phyloP scores from a whole-genome alignment of 2,888 invertebrate genomes.

The Lycocerus yunnanus region DNA sequence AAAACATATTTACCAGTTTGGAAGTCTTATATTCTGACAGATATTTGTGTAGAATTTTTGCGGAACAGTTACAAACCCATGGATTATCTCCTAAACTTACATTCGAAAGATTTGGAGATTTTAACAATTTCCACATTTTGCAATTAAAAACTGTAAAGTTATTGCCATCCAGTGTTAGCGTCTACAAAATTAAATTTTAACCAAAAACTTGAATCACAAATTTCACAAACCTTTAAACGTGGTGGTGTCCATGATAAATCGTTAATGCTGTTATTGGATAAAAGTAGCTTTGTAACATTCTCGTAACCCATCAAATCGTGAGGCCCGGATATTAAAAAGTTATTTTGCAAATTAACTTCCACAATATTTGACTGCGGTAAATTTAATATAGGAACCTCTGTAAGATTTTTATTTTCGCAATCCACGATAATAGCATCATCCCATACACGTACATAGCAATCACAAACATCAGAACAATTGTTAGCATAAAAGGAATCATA shows the following conservation, averaged over 20 bases:
- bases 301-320: slow-evolving; percentile 50
- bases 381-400: slow-evolving; percentile 52
- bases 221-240: slow-evolving; percentile 51
- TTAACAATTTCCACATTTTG: slow-evolving; percentile 50
- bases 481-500: slow-evolving; percentile 39
- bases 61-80: not conserved
- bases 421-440: slow-evolving; percentile 59
- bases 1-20: not conserved
- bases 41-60: not conserved
- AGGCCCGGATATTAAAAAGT: slow-evolving; percentile 27
- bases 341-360: slow-evolving; percentile 39
- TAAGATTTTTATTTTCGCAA: slow-evolving; percentile 59
- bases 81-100: not conserved
- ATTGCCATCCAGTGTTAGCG: slow-evolving; percentile 63
- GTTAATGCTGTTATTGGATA: slow-evolving; percentile 58
- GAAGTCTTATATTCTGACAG: not conserved
- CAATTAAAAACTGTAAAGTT: slow-evolving; percentile 57
- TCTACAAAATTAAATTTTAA: slow-evolving; percentile 35
- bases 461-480: slow-evolving; percentile 59
- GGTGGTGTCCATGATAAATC: slow-evolving; percentile 54
- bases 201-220: not conserved
- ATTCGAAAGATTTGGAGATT: slow-evolving; percentile 46
- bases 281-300: slow-evolving; percentile 57
- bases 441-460: slow-evolving; percentile 57
- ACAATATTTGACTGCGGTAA: slow-evolving; percentile 29